phyloP scores from a whole-genome alignment of 2,797 vertebrate species.

The Dendrocincla tyrannina region DNA sequence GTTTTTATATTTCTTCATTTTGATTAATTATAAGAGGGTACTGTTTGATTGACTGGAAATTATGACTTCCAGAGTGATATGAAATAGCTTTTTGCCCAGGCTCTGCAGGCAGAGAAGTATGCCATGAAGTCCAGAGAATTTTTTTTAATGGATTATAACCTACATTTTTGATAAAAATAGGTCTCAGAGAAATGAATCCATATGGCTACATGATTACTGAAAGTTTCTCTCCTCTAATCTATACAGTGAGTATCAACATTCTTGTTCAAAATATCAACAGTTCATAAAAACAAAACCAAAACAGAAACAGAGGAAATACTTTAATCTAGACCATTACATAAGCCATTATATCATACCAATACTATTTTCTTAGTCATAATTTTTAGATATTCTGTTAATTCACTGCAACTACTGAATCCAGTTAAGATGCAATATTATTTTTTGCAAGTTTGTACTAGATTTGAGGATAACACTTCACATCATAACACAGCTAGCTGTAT shows the following conservation, averaged over 20 bases:
- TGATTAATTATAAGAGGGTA: background rate
- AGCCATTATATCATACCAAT: background rate
- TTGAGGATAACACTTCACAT: background rate
- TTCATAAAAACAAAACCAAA: background rate
- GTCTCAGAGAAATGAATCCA: background rate
- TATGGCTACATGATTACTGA: background rate
- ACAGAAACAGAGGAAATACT: background rate
- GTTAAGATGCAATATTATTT: background rate
- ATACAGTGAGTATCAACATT: background rate
- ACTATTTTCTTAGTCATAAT: background rate
- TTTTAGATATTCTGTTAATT: background rate
- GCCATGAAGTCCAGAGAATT: background rate
- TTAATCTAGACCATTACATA: background rate
- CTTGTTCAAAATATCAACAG: background rate
- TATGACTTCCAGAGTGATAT: background rate
- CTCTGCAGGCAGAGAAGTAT: background rate
- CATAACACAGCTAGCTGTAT: background rate
- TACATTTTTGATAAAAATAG: background rate
- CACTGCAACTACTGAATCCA: background rate
- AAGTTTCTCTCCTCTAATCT: background rate
- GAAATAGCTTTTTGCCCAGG: background rate
- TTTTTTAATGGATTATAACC: background rate
- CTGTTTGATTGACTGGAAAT: background rate
- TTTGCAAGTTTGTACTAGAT: background rate
- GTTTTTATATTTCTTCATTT: background rate